phyloP scores from a whole-genome alignment of 2,113 vertebrate species.

The Dromaius novaehollandiae region DNA sequence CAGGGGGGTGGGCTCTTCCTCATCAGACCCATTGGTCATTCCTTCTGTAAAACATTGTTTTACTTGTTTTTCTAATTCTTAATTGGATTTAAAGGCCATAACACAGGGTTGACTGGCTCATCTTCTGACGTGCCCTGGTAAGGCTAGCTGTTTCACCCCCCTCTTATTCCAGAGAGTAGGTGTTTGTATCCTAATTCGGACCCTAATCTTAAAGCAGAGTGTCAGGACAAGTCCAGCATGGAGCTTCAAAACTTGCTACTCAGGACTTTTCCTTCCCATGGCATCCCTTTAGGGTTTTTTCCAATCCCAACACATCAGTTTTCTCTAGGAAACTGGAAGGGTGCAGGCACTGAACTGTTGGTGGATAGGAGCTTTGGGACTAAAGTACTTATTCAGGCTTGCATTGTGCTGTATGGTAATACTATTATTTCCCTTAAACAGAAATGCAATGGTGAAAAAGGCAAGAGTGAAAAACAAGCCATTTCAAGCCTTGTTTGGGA shows the following conservation, averaged over 20 bases:
- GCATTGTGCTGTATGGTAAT: neutral
- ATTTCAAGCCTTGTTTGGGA: neutral
- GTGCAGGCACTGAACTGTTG: neutral
- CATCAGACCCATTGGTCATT: neutral
- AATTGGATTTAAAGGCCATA: neutral
- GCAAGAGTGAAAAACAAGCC: neutral
- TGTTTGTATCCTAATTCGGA: neutral
- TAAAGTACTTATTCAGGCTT: neutral
- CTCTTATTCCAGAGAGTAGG: neutral
- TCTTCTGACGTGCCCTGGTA: neutral
- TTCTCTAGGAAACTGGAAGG: neutral
- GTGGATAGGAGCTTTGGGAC: neutral
- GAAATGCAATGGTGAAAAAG: neutral
- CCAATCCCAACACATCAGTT: neutral
- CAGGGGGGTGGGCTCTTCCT: neutral
- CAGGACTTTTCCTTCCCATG: neutral
- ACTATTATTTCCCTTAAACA: neutral
- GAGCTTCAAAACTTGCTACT: too few species aligned
- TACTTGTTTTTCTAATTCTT: neutral
- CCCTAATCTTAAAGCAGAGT: neutral
- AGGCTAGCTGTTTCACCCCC: neutral
- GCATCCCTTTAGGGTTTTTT: neutral
- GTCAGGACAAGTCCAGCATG: neutral
- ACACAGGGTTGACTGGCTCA: neutral
- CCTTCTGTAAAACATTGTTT: neutral